Evolutionary conservation across 2,113 vertebrate species (phyloP), one percentile per base, ranked within the genome.

Genomic region (Kryptolebias marmoratus): DNA sequence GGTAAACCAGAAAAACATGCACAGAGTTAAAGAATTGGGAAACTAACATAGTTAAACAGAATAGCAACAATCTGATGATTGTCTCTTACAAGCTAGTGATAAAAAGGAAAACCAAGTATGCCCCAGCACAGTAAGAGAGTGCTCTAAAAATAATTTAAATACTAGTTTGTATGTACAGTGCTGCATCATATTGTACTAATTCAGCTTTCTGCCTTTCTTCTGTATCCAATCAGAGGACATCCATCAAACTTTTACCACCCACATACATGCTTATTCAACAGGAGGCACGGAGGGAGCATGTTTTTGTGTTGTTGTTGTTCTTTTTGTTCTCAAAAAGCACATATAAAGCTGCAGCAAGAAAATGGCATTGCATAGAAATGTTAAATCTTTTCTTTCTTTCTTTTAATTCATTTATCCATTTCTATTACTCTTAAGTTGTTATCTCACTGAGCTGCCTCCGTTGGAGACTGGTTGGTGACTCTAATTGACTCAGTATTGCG

Each of bases 281-380:
- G 68, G 74, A 80, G 64, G 73, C 66, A 54, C 53, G 55, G 58
- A 39, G 15, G 31, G n/a, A 36, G 14, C 30, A 55, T 18, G 13
- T 52, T 55, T 30, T 39, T 22, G 36, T 65, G 18, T 72, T 56
- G 36, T 11, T 55, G 22, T 22, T 22, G 22, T 22, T 22, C 22
- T 22, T 22, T 22, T 22, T 22, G 22, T 22, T 22, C 22, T 22
- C 22, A 22, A 22, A 22, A 22, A 22, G 22, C 22, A 22, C 22
- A 22, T 22, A 22, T 56, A 54, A 77, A 50, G 68, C 80, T 1
- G 79, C 11, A 59, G 82, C 77, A 65, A 22, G 62, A 71, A 56
- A 87, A 54, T n/a, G 22, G 58, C 72, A 81, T 48, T 74, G 55
- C 75, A 61, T 65, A 14, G 81, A 87, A 84, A 89, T 82, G 68